Evolutionary conservation across 2,113 vertebrate genomes (phyloP).

Genomic region (Amblyopsis rosae): DNA sequence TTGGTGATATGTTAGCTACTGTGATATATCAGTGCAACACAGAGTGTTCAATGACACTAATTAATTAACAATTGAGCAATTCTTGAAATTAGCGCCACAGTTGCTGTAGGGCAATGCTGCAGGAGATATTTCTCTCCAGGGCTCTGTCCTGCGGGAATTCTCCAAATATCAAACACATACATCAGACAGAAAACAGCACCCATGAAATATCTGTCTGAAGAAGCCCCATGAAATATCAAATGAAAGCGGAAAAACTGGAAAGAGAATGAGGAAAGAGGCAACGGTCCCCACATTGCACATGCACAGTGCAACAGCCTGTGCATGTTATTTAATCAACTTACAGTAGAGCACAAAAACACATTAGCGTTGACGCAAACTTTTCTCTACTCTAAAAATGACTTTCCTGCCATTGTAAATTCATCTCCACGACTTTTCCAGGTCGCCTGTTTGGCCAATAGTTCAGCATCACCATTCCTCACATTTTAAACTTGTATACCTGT

Average conservation of each 20-base stretch:
- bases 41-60: slow-evolving; percentile 11
- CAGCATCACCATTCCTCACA: slow-evolving; percentile 37
- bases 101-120: slow-evolving; percentile 21
- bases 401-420: slow-evolving; percentile 16
- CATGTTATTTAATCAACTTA: slow-evolving; percentile 32
- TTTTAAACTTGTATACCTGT: slow-evolving; percentile 49
- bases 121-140: slow-evolving; percentile 35
- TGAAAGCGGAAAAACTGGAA: neutral
- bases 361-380: slow-evolving; percentile 21
- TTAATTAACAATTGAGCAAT: slow-evolving; percentile 23
- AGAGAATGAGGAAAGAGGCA: neutral
- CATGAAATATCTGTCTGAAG: slow-evolving; percentile 26
- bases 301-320: slow-evolving; percentile 7
- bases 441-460: slow-evolving; percentile 28
- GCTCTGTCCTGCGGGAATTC: slow-evolving; percentile 17
- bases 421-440: slow-evolving; percentile 35
- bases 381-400: slow-evolving; percentile 34
- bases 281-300: slow-evolving; percentile 6
- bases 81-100: slow-evolving; percentile 25
- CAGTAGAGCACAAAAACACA: slow-evolving; percentile 21
- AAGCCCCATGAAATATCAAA: slow-evolving; percentile 26
- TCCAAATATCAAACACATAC: slow-evolving; percentile 25
- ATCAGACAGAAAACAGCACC: slow-evolving; percentile 30
- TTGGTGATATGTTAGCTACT: slow-evolving; percentile 21
- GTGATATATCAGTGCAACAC: slow-evolving; percentile 7